Evolutionary conservation across 1,140 invertebrate genomes (phyloP), one percentile per base, ranked within the genome.

Genomic region (Ceratina australensis): DNA sequence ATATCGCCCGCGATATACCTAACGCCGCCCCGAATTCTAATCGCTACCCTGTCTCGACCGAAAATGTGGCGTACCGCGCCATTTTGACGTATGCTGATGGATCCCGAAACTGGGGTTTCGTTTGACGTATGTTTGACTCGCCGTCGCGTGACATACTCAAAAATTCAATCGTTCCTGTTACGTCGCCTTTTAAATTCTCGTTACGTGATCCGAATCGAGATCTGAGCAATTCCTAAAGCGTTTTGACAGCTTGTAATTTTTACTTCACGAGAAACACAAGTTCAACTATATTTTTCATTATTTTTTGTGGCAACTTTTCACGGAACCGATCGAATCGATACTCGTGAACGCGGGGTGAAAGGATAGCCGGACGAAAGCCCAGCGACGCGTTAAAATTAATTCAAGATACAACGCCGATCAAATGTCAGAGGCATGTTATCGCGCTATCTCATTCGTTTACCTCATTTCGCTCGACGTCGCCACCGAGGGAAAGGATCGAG

Each of bases 1-100:
- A 60, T 66, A 42, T 42, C 33, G 33, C 33, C 73, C 66, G 71
- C 56, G 78, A 63, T 72, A 84, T 82, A 84, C 79, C 75, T 84
- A 84, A 85, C 81, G 64, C 66, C 16, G 3, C 18, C 59, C 63
- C 68, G 66, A 81, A 79, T 80, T 81, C 82, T 85, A 81, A 85
- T 85, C 82, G 79, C 20, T 16, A 49, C 3, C 56, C 72, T 60
- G 33, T 42, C 72, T 72, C 61, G 60, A 57, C 59, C 68, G 42
- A 57, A 64, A 72, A 24, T 63, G 52, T 47, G 61, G 63, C 72
- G 49, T 24, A 28, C 57, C 47, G 50, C 18, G 72, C 54, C 28
- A 72, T 83, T 72, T 68, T 57, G 1, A 16, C 10, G 22, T 47
- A 28, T 47, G 16, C 20, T 8, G 56, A 12, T 72, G 18, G 1